Conservation (phyloP, 2,888 invertebrate species). For the Onthophagus sagittarius region DNA sequence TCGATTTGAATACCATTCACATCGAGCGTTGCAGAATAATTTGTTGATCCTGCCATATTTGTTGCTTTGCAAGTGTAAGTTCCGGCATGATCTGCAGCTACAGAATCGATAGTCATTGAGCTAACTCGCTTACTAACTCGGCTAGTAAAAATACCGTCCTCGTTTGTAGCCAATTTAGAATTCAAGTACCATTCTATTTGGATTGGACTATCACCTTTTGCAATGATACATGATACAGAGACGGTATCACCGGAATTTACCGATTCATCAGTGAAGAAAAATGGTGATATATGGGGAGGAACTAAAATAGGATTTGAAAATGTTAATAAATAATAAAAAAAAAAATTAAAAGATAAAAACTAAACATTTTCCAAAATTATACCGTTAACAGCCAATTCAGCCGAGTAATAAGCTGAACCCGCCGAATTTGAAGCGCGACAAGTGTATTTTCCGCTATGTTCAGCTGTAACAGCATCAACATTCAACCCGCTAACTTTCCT, state of each 20-base stretch:
- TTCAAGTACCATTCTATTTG: constrained; percentile 64
- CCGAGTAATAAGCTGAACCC: constrained; percentile 31
- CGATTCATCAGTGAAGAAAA: constrained; percentile 60
- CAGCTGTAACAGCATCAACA: constrained; percentile 58
- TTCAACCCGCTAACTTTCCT: constrained; percentile 55
- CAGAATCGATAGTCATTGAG: constrained; percentile 58
- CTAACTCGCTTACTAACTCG: constrained; percentile 52
- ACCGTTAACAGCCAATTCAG: constrained; percentile 52
- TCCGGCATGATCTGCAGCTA: constrained; percentile 64
- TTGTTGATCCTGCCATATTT: constrained; percentile 63
- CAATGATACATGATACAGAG: constrained; percentile 61
- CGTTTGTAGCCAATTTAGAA: constrained; percentile 53
- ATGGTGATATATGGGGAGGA: constrained; percentile 74
- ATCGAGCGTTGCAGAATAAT: constrained; percentile 59
- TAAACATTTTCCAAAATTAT: constrained; percentile 11
- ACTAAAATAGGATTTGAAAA: constrained; percentile 50
- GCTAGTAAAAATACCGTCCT: constrained; percentile 50
- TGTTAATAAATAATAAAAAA: neutral
- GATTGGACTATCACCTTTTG: constrained; percentile 67
- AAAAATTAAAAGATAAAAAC: neutral
- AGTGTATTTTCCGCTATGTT: constrained; percentile 62
- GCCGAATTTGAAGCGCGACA: constrained; percentile 62
- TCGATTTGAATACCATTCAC: constrained; percentile 50
- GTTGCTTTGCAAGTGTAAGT: constrained; percentile 66
- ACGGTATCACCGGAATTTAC: constrained; percentile 67